These are phyloP conservation scores for Troglohyphantes excavatus DNA, from an alignment of 2,888 invertebrate genomes.

Conservation along the genomic window DNA sequence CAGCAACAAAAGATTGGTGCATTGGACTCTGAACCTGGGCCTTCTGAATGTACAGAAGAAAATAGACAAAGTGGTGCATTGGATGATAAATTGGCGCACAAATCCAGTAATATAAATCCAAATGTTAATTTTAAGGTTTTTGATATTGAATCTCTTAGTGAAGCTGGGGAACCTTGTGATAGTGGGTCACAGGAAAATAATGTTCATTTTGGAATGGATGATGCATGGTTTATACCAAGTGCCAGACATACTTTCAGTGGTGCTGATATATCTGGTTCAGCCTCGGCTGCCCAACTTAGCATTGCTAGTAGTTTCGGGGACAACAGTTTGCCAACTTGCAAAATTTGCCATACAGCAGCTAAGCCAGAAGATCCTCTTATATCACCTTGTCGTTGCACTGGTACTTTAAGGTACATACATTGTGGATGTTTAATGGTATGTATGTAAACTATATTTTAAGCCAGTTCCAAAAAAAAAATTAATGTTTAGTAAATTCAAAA, in stretches of 20 bases:
- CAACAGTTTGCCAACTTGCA: constrained; percentile 82
- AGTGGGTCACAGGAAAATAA: constrained; percentile 73
- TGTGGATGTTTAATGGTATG: constrained; percentile 84
- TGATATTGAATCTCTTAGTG: constrained; percentile 78
- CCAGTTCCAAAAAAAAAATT: background rate
- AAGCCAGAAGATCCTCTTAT: constrained; percentile 83
- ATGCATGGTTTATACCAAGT: constrained; percentile 75
- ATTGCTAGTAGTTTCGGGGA: constrained; percentile 78
- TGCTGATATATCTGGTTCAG: constrained; percentile 71
- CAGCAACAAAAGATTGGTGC: constrained; percentile 30
- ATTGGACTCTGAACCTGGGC: constrained; percentile 39
- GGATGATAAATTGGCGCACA: constrained; percentile 55
- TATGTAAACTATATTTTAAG: background rate
- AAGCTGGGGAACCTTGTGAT: constrained; percentile 69
- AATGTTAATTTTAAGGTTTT: constrained; percentile 77
- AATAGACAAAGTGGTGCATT: too few relatives aligned
- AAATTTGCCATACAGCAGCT: constrained; percentile 84
- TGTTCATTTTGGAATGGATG: constrained; percentile 67
- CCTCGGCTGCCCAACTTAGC: constrained; percentile 78
- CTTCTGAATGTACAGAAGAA: constrained; percentile 47
- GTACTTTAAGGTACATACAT: constrained; percentile 85
- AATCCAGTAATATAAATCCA: constrained; percentile 68
- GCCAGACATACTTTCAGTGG: constrained; percentile 69
- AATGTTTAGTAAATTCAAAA: too few relatives aligned
- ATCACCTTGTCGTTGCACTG: constrained; percentile 85